Base-by-base conservation (phyloP, 2,888 invertebrate genomes). In the Xestobium rufovillosum region DNA sequence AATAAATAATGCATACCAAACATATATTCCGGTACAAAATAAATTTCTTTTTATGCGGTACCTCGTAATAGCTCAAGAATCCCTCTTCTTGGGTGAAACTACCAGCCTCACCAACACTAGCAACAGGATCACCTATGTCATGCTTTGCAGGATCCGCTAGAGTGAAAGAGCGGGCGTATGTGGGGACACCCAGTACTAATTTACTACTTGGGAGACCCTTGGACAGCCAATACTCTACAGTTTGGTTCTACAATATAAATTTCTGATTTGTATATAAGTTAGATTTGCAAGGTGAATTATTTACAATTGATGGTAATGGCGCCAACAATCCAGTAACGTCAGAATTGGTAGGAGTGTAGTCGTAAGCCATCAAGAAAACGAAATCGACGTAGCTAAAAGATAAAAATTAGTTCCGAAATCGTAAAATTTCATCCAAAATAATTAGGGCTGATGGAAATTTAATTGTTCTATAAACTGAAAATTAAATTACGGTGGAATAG, bases 51-150 rank as follows among this genome's bases (percentile, higher is more conserved):
- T n/a, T n/a, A n/a, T n/a, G n/a, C n/a, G n/a, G 53, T 54, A 81
- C 82, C 75, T 89, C 89, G 58, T 88, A 86, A 55, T 83, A 89
- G 1, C 87, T 85, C 60, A 88, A 72, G 47, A 85, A 85, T 0
- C 87, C 87, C 45, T 76, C 72, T 57, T 86, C 82, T 6, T 72
- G 70, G 2, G 82, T 87, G 43, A 67, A 83, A 0, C 80, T 80
- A 1, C 88, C 88, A 34, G 73, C 72, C 52, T 82, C 82, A 0
- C 83, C 83, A 4, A 61, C 61, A 3, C 68, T 66, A 33, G 71
- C 61, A 0, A 73, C 72, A 0, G 66, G 47, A 1, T 72, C 57
- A 0, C 75, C 75, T 11, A 80, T 67, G 39, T 33, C 66, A 58
- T 14, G 70, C n/a, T 48, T 13, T 1, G 26, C 26, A 4, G 67